These are phyloP conservation scores for Smutsia gigantea DNA, from an alignment of 2,797 vertebrate genomes.

Conservation along the genomic window DNA sequence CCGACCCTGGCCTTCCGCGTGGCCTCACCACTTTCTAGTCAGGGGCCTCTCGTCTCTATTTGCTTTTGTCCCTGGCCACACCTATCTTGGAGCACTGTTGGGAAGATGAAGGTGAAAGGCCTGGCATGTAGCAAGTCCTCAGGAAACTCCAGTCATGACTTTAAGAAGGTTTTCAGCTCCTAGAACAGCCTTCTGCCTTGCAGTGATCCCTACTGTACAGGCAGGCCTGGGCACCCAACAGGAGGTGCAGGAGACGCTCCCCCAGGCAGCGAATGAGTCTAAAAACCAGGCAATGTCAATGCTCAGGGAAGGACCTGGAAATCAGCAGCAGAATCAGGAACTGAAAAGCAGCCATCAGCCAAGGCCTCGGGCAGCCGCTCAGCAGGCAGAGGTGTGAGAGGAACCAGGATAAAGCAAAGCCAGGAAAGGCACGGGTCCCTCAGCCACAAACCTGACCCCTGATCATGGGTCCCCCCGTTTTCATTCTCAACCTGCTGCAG, in stretches of 20 bases:
- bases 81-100: accelerated
- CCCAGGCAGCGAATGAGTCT: background rate
- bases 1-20: accelerated
- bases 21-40: background rate
- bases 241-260: background rate
- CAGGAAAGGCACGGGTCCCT: accelerated
- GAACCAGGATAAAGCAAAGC: accelerated
- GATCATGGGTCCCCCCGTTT: background rate
- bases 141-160: background rate
- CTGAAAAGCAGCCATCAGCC: accelerated
- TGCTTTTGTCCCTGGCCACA: background rate
- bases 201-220: accelerated
- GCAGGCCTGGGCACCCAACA: background rate
- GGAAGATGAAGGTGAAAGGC: background rate
- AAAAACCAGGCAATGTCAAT: no score
- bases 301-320: background rate
- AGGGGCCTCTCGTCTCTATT: background rate
- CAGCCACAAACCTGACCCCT: no score
- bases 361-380: accelerated
- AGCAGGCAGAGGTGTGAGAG: accelerated
- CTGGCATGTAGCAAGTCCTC: accelerated
- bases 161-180: background rate
- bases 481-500: accelerated
- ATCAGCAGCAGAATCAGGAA: accelerated
- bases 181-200: background rate